Percentiles rank a stretch among this genome's conserved stretches.
phyloP scores from a whole-genome alignment of 2,797 vertebrate genomes.

The Allobates femoralis region DNA sequence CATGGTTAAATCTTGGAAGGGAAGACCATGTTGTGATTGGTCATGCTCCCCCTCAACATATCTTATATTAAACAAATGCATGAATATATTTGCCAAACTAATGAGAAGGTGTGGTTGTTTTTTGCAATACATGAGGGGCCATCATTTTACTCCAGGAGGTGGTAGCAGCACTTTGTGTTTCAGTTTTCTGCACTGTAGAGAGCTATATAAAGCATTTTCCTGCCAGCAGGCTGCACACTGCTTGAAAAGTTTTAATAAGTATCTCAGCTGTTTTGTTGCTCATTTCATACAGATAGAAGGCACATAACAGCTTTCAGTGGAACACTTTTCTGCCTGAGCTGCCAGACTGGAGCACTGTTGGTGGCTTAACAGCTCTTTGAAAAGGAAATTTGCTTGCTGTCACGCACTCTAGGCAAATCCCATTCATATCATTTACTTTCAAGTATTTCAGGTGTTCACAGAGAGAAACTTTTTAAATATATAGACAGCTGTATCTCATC shows the following conservation, averaged over 20 bases:
- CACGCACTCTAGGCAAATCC: background rate
- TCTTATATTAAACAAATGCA: no score
- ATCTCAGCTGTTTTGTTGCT: conserved; percentile 12
- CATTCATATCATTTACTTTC: background rate
- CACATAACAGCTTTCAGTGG: background rate
- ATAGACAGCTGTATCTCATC: no score
- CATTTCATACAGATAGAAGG: background rate
- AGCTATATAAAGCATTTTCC: background rate
- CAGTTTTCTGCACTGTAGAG: background rate
- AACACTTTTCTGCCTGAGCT: conserved; percentile 8
- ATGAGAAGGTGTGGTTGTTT: no score
- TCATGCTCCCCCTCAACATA: no score
- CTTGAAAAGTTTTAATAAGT: background rate
- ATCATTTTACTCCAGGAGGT: no score
- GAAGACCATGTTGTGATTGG: no score
- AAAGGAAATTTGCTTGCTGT: background rate
- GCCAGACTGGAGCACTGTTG: background rate
- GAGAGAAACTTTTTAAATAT: background rate
- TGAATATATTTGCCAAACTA: no score
- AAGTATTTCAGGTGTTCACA: background rate
- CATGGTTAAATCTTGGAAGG: no score
- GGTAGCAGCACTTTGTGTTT: no score
- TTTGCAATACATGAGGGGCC: no score
- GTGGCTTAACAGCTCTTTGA: background rate
- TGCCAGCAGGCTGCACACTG: background rate